Conservation (phyloP, 1,140 invertebrate species). For the Zaprionus vittiger region DNA sequence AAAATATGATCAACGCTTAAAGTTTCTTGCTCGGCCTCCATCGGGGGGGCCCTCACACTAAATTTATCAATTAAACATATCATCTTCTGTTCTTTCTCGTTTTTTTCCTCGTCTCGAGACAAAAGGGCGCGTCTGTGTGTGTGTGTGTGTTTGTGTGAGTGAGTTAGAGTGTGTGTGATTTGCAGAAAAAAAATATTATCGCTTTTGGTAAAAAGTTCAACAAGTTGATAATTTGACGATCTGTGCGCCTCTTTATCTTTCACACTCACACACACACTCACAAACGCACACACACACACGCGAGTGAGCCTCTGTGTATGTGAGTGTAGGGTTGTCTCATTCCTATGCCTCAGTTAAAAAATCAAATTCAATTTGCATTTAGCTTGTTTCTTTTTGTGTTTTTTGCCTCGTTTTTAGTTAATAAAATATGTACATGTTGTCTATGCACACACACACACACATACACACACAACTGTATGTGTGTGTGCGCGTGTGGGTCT, state of each 20-base stretch:
- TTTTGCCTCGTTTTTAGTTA: slow-evolving; percentile 71
- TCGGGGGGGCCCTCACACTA: slow-evolving; percentile 14
- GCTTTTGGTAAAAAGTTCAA: slow-evolving; percentile 76
- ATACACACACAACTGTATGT: slow-evolving; percentile 4
- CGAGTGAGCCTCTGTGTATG: slow-evolving; percentile 30
- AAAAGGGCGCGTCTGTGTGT: slow-evolving; percentile 3
- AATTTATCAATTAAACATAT: slow-evolving; percentile 46
- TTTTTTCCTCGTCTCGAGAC: slow-evolving; percentile 14
- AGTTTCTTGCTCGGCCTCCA: slow-evolving; percentile 27
- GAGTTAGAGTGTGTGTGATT: slow-evolving; percentile 6
- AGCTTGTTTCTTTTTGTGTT: slow-evolving; percentile 23
- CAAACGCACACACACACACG: not conserved
- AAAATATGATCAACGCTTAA: slow-evolving; percentile 46
- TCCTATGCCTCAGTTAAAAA: slow-evolving; percentile 54
- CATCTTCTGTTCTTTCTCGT: slow-evolving; percentile 9
- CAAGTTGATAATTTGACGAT: slow-evolving; percentile 64
- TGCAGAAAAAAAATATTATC: slow-evolving; percentile 67
- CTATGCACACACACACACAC: slow-evolving; percentile 61
- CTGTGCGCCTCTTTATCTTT: not conserved
- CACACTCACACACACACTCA: not conserved
- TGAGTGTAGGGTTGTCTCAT: slow-evolving; percentile 48
- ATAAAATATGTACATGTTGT: slow-evolving; percentile 80
- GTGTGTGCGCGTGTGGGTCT: slow-evolving; percentile 13
- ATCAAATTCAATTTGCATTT: slow-evolving; percentile 46
- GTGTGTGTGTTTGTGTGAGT: slow-evolving; percentile 15